Evolutionary conservation across 2,797 vertebrate species (phyloP).

Genomic region (Paramormyrops hopkinsi): DNA sequence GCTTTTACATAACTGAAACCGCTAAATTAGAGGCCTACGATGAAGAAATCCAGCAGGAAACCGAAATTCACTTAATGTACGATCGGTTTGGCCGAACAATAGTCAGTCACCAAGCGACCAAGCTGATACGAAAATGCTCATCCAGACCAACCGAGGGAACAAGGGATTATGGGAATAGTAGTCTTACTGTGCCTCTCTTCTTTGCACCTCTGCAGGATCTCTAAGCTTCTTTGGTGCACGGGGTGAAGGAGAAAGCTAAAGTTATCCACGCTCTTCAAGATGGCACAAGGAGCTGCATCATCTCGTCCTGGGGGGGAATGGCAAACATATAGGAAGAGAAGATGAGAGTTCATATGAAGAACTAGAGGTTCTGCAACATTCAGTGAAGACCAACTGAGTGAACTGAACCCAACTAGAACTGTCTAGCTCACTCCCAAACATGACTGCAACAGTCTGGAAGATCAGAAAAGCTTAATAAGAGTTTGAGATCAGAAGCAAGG

Average conservation of each 20-base stretch:
- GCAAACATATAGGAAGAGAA: background rate
- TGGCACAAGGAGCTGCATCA: conserved; percentile 81
- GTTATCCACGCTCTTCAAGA: conserved; percentile 97
- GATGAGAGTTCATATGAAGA: conserved; percentile 70
- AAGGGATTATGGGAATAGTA: conserved; percentile 46
- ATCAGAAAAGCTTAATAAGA: background rate
- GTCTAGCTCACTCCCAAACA: background rate
- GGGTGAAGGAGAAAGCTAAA: conserved; percentile 99
- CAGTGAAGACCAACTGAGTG: background rate
- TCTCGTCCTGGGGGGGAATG: conserved; percentile 87
- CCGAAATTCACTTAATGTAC: background rate
- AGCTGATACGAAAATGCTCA: background rate
- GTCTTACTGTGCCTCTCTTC: conserved; percentile 99
- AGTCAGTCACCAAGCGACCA: background rate
- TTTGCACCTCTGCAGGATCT: conserved; percentile 99
- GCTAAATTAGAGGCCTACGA: background rate
- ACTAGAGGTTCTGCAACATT: conserved; percentile 53
- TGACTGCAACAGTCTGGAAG: background rate
- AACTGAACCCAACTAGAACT: background rate
- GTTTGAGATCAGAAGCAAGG: background rate
- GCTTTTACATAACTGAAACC: background rate
- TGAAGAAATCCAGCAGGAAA: background rate
- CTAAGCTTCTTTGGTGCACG: conserved; percentile 99
- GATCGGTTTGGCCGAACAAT: background rate
- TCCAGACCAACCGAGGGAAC: background rate